Percentiles rank a stretch among this genome's conserved stretches.
phyloP scores from a whole-genome alignment of 2,888 invertebrate species.

The Thecophora atra region DNA sequence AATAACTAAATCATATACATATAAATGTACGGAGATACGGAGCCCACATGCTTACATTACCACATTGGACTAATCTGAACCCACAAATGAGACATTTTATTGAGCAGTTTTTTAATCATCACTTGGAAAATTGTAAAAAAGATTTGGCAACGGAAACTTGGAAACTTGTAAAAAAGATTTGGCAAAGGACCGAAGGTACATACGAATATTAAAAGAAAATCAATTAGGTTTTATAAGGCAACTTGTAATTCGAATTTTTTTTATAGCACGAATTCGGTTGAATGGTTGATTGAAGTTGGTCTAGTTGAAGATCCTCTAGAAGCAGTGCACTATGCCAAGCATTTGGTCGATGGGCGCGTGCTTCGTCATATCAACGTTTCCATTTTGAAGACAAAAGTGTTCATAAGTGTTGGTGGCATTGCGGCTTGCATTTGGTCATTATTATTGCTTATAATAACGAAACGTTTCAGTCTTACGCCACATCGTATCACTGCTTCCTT shows the following conservation, averaged over 20 bases:
- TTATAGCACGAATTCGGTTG: slow-evolving; percentile 83
- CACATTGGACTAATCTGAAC: slow-evolving; percentile 78
- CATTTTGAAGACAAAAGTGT: too few relatives aligned
- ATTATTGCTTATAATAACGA: too few relatives aligned
- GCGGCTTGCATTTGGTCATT: too few relatives aligned
- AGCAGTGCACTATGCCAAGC: slow-evolving; percentile 83
- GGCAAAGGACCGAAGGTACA: slow-evolving; percentile 2
- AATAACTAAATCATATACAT: too few relatives aligned
- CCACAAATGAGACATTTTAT: slow-evolving; percentile 84
- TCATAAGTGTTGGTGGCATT: too few relatives aligned
- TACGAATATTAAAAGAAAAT: slow-evolving; percentile 24
- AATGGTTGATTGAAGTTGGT: slow-evolving; percentile 86
- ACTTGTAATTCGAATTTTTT: slow-evolving; percentile 71
- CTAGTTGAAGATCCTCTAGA: slow-evolving; percentile 81
- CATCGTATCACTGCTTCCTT: too few relatives aligned
- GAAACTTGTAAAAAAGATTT: too few relatives aligned
- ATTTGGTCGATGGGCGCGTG: slow-evolving; percentile 85
- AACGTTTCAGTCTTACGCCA: too few relatives aligned
- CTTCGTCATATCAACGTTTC: slow-evolving; percentile 84
- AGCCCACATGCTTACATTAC: slow-evolving; percentile 78
- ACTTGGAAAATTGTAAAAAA: slow-evolving; percentile 81
- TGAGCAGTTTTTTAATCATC: slow-evolving; percentile 88
- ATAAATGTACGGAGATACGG: too few relatives aligned
- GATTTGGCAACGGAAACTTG: slow-evolving; percentile 80
- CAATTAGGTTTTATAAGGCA: neutral